Evolutionary conservation across 37 sponge, comb jelly and placozoan genomes (phyloP).

Genomic region (Chondrosia reniformis): DNA sequence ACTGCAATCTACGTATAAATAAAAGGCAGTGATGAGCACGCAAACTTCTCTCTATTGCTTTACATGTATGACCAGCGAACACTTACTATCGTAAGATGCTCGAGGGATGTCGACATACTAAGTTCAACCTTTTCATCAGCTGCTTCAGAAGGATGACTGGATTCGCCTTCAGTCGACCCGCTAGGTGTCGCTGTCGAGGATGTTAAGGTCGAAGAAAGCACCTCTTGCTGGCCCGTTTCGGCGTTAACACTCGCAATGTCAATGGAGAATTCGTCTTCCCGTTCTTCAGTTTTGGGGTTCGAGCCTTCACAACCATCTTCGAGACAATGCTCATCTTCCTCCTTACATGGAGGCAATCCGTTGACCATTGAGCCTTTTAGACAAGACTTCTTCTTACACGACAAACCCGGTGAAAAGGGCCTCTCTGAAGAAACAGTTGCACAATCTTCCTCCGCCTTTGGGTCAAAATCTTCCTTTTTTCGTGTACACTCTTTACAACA

Average conservation of each 20-base stretch:
- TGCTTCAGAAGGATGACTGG: too few relatives aligned
- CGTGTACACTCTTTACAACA: conserved; percentile 37
- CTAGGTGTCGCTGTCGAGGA: not conserved
- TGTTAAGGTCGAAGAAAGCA: not conserved
- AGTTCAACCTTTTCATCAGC: too few relatives aligned
- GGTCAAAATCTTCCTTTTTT: not conserved
- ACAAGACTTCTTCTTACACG: not conserved
- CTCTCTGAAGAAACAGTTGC: not conserved
- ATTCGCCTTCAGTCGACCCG: too few relatives aligned
- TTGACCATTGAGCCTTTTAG: not conserved
- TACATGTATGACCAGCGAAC: too few relatives aligned
- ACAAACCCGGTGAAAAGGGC: not conserved
- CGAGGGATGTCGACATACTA: too few relatives aligned
- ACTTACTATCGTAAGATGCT: too few relatives aligned
- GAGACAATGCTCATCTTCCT: not conserved
- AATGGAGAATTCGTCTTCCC: not conserved
- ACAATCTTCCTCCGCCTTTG: not conserved
- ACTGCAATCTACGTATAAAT: too few relatives aligned
- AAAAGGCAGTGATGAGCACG: too few relatives aligned
- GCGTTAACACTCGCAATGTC: not conserved
- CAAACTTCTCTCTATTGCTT: too few relatives aligned
- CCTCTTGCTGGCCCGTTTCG: conserved; percentile 14
- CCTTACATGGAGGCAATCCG: not conserved
- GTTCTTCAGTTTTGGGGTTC: not conserved
- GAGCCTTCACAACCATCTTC: not conserved